Evolutionary conservation across 2,888 invertebrate species (phyloP).

Genomic region (Lottia gigantea): DNA sequence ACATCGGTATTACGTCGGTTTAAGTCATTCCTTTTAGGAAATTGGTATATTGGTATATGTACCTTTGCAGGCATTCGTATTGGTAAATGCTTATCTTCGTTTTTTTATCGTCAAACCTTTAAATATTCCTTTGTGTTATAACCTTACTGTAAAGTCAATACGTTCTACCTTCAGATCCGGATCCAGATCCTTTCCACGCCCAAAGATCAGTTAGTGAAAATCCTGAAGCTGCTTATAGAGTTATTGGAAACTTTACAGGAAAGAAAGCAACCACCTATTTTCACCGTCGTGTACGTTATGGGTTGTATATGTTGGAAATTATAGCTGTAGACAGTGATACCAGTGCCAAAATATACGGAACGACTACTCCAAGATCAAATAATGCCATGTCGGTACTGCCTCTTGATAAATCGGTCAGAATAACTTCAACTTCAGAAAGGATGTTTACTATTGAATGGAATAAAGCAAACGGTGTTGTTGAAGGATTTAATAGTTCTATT

Average conservation of each 20-base stretch:
- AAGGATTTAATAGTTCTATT: slow-evolving; percentile 27
- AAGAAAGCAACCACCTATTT: slow-evolving; percentile 20
- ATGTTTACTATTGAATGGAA: slow-evolving; percentile 45
- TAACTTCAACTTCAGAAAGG: slow-evolving; percentile 30
- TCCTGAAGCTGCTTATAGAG: neutral
- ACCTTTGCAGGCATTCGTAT: too few relatives aligned
- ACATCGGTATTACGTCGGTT: too few relatives aligned
- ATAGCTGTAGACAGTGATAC: slow-evolving; percentile 51
- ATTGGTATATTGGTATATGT: too few relatives aligned
- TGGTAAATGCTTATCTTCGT: too few relatives aligned
- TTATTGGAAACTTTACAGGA: slow-evolving; percentile 27
- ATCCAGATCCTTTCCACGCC: slow-evolving; percentile 25
- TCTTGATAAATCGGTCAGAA: slow-evolving; percentile 34
- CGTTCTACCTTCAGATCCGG: neutral
- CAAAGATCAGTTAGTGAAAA: slow-evolving; percentile 18
- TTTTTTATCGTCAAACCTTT: too few relatives aligned
- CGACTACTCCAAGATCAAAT: slow-evolving; percentile 45
- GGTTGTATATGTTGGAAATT: slow-evolving; percentile 53
- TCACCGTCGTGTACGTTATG: slow-evolving; percentile 26
- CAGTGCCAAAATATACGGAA: slow-evolving; percentile 52
- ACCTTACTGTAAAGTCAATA: too few relatives aligned
- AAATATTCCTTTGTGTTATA: too few relatives aligned
- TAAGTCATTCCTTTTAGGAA: too few relatives aligned
- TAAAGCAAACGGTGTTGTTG: slow-evolving; percentile 38
- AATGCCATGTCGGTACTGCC: slow-evolving; percentile 44